Base-by-base conservation (phyloP, 2,888 invertebrate genomes). In the Odontocolon sp. region DNA sequence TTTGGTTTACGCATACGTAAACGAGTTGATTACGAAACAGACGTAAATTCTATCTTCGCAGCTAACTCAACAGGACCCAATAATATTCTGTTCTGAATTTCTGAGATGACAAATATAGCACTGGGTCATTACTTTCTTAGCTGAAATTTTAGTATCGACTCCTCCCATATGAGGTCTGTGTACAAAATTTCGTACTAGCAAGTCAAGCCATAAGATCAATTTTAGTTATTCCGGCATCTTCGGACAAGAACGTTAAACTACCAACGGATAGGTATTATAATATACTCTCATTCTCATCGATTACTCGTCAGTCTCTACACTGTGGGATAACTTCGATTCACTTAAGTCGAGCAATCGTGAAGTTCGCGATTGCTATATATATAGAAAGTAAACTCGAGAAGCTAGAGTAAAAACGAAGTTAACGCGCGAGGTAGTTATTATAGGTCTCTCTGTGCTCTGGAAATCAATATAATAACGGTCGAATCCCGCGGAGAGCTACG, bases 401-500 rank as follows among this genome's bases (percentile, higher is more conserved):
- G 86, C 85, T 87, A 85, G 52, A 16, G 61, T 80, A 86, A 88
- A 86, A 89, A 88, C 86, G 83, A 89, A 89, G 88, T 89, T 89
- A 88, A 85, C 84, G 83, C 80, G 77, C 80, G 85, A 82, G 84
- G 84, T 67, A 52, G 50, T 23, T 40, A 18, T 31, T 16, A 5
- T 21, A 26, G 23, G n/a, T 18, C 6, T 45, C 16, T 45, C 36
- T n/a, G 14, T 38, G 16, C 8, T 14, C 47, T 36, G 50, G 86
- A 86, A 88, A 88, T 90, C 89, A 88, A 89, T 90, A 88, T 88
- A 87, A 87, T 88, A 87, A 86, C 85, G 84, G 86, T 86, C 85
- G 85, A 88, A 87, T 87, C 86, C 85, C 18, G 85, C 83, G 84
- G 82, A 33, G 38, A 47, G 38, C 84, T 84, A 82, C 84, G 84